Base-by-base conservation (phyloP, 2,113 vertebrate genomes). In the zebrafish (Danio rerio) region DNA sequence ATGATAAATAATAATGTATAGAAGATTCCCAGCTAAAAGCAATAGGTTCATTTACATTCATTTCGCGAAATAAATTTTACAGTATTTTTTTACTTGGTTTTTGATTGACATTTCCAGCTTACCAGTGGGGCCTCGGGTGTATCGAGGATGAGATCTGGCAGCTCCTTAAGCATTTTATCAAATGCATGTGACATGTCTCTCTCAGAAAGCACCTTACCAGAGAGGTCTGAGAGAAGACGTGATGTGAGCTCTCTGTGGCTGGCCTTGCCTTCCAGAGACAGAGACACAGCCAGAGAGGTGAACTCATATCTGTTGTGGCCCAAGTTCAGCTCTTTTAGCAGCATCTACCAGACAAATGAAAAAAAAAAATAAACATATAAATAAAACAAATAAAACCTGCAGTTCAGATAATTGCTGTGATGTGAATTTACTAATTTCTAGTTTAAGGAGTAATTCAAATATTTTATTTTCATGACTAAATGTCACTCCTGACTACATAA, bases 181-280 rank as follows among this genome's bases (percentile, higher is more conserved):
- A 96, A 96, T 47, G 96, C 95, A 0, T 90, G 87, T 5, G 92
- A 90, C 82, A 95, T 93, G 77, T 96, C 94, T 0, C 81, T 90
- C 5, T 95, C 87, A 4, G 93, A 89, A 79, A 96, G 82, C 71
- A 93, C 52, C 80, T 91, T 95, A 15, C 91, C 93, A 55, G 91
- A 90, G 76, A 96, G 92, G 73, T 96, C 96, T 0, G 95, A 93
- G 50, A 96, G 94, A 83, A 96, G 92, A 12, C 95, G 93, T 1
- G 96, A 96, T 0, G 95, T 95, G 71, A 96, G 94, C 89, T 96
- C 96, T 21, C 96, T 88, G 88, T 96, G 96, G 87, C 96, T 96
- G 84, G 96, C 96, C 76, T 95, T 96, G 82, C 95, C 95, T 86
- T 96, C 96, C n/a, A 96, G 88, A 7, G 96, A 93, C 86, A 96